Evolutionary conservation across 2,888 invertebrate genomes (phyloP), one percentile per base, ranked within the genome.

Genomic region (Gerosis bhagava): DNA sequence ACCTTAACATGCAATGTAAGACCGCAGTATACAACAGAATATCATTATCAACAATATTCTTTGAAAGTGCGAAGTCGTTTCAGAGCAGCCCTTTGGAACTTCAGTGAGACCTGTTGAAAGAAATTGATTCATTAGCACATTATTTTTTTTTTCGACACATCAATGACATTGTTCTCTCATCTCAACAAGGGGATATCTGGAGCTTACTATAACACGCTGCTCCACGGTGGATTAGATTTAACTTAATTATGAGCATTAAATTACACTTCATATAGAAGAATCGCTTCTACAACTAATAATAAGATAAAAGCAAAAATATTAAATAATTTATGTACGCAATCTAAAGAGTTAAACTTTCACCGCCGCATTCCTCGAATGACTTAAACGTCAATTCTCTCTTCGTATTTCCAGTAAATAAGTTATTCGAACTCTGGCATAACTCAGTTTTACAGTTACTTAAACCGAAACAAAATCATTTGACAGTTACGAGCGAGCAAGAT

Each of bases 51-150:
- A 62, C 51, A 77, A 56, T 32, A 63, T 73, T 60, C 70, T 67
- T 59, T 70, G 63, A 47, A 61, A 58, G 49, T 62, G 59, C 32
- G 66, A 57, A 49, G 53, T 55, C 29, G 53, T 63, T 29, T 69
- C 56, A 1, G 75, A 64, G 48, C 69, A 68, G 1, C 77, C 83
- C 59, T 86, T 87, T 0, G 83, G 84, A 1, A 77, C 77, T 65
- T 86, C 87, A 2, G 87, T 87, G 0, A 87, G 74, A 76, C 87
- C 87, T 87, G 80, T 10, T 34, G 11, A 45, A 1, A 11, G 8
- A 40, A 29, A 40, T 5, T 19, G 16, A 31, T 31, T 17, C 5
- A 29, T 40, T 28, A 5, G n/a, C n/a, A n/a, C n/a, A n/a, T n/a
- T n/a, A n/a, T n/a, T n/a, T n/a, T n/a, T n/a, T n/a, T n/a, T n/a